Evolutionary conservation across 2,888 invertebrate genomes (phyloP).

Genomic region (Rhyacophila evoluta): DNA sequence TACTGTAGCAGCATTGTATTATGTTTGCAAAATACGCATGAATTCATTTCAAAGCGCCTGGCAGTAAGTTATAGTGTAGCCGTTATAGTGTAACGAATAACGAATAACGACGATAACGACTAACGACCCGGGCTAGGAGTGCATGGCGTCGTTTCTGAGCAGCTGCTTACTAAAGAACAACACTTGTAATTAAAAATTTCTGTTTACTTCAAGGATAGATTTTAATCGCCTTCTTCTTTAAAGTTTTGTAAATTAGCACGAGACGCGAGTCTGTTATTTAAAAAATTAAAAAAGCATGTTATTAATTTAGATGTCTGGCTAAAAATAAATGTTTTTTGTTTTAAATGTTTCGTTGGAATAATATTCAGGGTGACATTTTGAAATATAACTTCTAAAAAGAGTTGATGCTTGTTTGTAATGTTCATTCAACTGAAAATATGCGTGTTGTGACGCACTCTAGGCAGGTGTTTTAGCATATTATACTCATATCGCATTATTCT

Average conservation of each 20-base stretch:
- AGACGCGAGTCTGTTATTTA: not conserved
- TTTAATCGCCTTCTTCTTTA: not conserved
- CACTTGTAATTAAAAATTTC: not conserved
- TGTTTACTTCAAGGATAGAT: not conserved
- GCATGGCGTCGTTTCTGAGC: not conserved
- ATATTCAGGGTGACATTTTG: not conserved
- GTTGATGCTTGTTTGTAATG: not conserved
- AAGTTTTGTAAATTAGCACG: not conserved
- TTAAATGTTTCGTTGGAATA: not conserved
- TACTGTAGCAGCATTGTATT: no score
- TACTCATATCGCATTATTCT: no score
- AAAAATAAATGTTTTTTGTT: not conserved
- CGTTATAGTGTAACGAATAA: no score
- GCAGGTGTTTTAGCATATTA: no score
- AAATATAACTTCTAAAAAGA: not conserved
- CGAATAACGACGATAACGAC: not conserved
- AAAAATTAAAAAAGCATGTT: not conserved
- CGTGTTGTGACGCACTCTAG: not conserved
- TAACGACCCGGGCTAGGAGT: not conserved
- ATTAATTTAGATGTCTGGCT: not conserved
- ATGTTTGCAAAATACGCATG: no score
- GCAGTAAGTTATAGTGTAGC: no score
- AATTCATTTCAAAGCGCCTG: no score
- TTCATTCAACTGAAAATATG: not conserved
- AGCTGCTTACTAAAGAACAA: not conserved